phyloP scores from a whole-genome alignment of 1,140 invertebrate genomes.

The Drosophila sechellia region DNA sequence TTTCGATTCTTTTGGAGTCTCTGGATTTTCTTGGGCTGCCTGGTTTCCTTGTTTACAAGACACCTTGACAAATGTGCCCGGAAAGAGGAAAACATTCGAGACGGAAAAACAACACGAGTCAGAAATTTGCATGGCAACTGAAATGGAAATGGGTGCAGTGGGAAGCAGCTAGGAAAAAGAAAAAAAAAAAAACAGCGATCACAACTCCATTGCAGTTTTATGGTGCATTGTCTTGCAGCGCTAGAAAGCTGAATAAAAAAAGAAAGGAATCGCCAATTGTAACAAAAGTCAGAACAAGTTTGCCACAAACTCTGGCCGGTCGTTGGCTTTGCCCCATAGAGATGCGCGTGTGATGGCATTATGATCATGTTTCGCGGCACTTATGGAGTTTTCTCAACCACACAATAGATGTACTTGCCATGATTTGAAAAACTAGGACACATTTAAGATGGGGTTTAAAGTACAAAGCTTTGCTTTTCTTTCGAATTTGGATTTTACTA shows the following conservation, averaged over 20 bases:
- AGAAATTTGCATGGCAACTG: constrained; percentile 50
- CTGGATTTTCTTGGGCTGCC: constrained; percentile 14
- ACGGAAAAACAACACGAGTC: constrained; percentile 32
- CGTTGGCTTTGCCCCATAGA: constrained; percentile 55
- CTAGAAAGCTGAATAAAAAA: constrained; percentile 35
- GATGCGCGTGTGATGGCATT: constrained; percentile 9
- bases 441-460: too few relatives aligned
- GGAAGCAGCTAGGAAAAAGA: constrained; percentile 11
- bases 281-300: constrained; percentile 66
- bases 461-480: too few relatives aligned
- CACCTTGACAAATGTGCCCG: constrained; percentile 77
- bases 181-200: constrained; percentile 13
- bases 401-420: neutral
- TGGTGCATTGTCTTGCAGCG: constrained; percentile 63
- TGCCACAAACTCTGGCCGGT: constrained; percentile 53
- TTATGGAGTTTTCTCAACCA: neutral
- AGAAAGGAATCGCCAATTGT: constrained; percentile 49
- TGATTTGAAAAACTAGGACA: neutral
- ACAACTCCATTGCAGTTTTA: constrained; percentile 55
- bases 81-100: constrained; percentile 63
- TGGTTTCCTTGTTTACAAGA: constrained; percentile 63
- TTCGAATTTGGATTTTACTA: too few relatives aligned
- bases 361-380: neutral
- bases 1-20: neutral
- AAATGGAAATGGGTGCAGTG: constrained; percentile 51